Evolutionary conservation across 2,888 invertebrate genomes (phyloP), one percentile per base, ranked within the genome.

Genomic region (Graphium colonna): DNA sequence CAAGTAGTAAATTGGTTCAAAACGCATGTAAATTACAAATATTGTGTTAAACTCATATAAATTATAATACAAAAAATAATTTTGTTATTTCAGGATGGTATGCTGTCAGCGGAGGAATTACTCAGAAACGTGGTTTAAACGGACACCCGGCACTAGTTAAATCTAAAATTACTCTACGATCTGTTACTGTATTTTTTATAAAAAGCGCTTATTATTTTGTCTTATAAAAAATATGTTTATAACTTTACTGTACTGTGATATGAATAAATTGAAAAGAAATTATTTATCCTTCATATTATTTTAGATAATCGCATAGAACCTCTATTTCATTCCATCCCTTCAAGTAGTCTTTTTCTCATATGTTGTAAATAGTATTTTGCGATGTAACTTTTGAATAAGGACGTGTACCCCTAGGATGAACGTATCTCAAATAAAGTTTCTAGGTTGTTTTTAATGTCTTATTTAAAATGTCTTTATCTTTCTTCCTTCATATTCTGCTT

Each of bases 31-130:
- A n/a, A n/a, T n/a, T n/a, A n/a, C n/a, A n/a, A n/a, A n/a, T n/a
- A n/a, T n/a, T n/a, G n/a, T n/a, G n/a, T n/a, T n/a, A n/a, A n/a
- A n/a, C n/a, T n/a, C n/a, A n/a, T n/a, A n/a, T n/a, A n/a, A n/a
- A n/a, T n/a, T n/a, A n/a, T n/a, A n/a, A n/a, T n/a, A n/a, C n/a
- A n/a, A n/a, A 46, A 42, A 40, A 15, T 47, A 38, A 54, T 46
- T 59, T 63, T 77, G 73, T 9, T 1, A 58, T 87, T 90, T 40
- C 90, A 92, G 82, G 92, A 92, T 62, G 91, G 91, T 44, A 79
- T 89, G 74, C 79, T 92, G 38, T 83, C 91, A 54, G 75, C 91
- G 18, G 91, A 91, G 16, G 92, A 92, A 71, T 79, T 92, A 33
- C 83, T 91, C 61, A 83, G 90, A 71, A 90, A 87, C 71, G 75